Percentiles rank a stretch among this genome's conserved stretches.
These are phyloP conservation scores for Dallia pectoralis DNA, from an alignment of 2,797 vertebrate genomes.

Conservation along the genomic window DNA sequence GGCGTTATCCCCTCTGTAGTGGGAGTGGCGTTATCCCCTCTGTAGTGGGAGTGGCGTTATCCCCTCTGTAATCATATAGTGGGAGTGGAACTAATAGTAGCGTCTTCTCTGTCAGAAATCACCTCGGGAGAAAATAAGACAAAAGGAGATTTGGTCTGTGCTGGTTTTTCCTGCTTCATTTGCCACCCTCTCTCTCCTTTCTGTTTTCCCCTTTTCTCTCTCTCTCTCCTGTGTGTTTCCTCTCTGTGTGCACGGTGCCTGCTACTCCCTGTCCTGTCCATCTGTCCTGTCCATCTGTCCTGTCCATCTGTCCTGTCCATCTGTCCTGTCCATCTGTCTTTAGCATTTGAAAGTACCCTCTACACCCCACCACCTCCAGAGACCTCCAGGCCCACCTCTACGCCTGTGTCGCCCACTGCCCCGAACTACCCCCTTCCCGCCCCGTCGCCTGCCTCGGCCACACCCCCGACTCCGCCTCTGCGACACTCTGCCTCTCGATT, in stretches of 20 bases:
- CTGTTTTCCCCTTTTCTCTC: constrained; percentile 58
- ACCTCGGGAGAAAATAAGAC: constrained; percentile 10
- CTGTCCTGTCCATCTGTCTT: constrained; percentile 53
- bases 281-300: constrained; percentile 84
- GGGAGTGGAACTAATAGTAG: constrained; percentile 74
- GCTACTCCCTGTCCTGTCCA: constrained; percentile 53
- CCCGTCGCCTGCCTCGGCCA: constrained; percentile 74
- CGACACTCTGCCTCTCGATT: constrained; percentile 95
- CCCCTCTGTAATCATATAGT: constrained; percentile 44
- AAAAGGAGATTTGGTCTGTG: constrained; percentile 68
- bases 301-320: too few species aligned
- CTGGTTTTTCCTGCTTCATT: constrained; percentile 97
- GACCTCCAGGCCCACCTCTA: constrained; percentile 81
- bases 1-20: too few species aligned
- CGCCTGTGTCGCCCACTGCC: constrained; percentile 77
- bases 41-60: too few species aligned
- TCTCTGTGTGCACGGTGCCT: constrained; percentile 70
- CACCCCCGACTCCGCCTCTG: constrained; percentile 92
- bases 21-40: too few species aligned
- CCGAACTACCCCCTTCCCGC: constrained; percentile 79
- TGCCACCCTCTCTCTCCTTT: constrained; percentile 73
- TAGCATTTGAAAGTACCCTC: constrained; percentile 93
- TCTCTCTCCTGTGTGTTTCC: constrained; percentile 82
- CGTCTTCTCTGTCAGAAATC: constrained; percentile 70
- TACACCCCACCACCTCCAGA: constrained; percentile 86